Evolutionary conservation across 2,113 vertebrate genomes (phyloP).

Genomic region (Cygnus buccinator): DNA sequence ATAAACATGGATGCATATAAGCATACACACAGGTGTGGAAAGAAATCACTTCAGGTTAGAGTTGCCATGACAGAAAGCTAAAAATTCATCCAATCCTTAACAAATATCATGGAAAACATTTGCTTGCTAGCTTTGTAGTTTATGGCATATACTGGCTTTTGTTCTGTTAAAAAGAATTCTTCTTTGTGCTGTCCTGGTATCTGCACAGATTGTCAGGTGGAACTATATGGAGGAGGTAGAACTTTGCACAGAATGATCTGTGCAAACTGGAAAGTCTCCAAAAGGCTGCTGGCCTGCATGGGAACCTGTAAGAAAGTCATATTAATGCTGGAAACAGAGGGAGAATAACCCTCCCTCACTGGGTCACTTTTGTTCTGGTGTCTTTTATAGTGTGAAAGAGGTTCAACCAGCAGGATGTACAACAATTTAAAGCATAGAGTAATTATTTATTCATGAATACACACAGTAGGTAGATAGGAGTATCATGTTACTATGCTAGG

Average conservation of each 20-base stretch:
- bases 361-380: background rate
- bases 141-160: background rate
- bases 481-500: background rate
- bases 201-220: background rate
- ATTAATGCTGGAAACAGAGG: background rate
- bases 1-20: background rate
- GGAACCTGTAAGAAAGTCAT: background rate
- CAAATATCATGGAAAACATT: background rate
- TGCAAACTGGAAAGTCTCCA: background rate
- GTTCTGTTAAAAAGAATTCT: background rate
- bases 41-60: background rate
- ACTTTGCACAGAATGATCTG: background rate
- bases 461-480: fast-evolving
- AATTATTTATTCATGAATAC: background rate
- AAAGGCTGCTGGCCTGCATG: background rate
- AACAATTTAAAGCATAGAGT: background rate
- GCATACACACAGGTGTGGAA: background rate
- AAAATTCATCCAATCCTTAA: background rate
- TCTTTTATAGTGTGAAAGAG: background rate
- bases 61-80: background rate
- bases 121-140: background rate
- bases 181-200: background rate
- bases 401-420: background rate
- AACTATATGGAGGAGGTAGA: background rate
- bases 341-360: background rate